Conservation (phyloP, 1,140 invertebrate species). For the Apis mellifera region DNA sequence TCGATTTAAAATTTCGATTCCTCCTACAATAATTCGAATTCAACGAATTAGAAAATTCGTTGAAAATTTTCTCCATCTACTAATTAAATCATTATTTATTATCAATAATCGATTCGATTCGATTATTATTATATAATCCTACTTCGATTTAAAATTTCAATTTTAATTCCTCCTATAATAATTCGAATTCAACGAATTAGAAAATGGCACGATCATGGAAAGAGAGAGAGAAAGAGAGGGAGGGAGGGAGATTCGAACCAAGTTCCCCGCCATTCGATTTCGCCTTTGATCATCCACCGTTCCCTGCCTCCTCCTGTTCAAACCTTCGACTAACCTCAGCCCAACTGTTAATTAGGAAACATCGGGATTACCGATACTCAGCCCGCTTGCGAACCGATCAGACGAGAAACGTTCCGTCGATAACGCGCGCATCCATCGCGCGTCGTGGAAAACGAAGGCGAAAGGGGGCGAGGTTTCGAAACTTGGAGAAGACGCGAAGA, state of each 20-base stretch:
- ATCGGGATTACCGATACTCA: constrained; percentile 43
- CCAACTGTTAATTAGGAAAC: constrained; percentile 52
- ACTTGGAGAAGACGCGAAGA: constrained; percentile 13
- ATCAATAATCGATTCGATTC: not conserved
- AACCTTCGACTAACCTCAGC: constrained; percentile 13
- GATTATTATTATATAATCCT: not conserved
- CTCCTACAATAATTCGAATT: no score
- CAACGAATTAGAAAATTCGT: no score
- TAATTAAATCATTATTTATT: no score
- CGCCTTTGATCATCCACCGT: constrained; percentile 58
- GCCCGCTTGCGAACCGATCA: not conserved
- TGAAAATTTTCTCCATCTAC: no score
- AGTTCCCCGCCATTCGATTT: constrained; percentile 30
- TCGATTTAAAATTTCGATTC: no score
- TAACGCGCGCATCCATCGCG: constrained; percentile 5
- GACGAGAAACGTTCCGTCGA: constrained; percentile 23
- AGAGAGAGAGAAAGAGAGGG: no score
- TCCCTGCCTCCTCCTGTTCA: constrained; percentile 32
- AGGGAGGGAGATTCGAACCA: not conserved
- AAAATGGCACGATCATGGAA: no score
- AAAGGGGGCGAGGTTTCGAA: not conserved
- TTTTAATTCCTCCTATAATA: not conserved
- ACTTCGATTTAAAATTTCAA: no score
- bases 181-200: no score
- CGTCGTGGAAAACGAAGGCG: not conserved